Conservation (phyloP, 1,140 invertebrate species). For the Psix sp. region DNA sequence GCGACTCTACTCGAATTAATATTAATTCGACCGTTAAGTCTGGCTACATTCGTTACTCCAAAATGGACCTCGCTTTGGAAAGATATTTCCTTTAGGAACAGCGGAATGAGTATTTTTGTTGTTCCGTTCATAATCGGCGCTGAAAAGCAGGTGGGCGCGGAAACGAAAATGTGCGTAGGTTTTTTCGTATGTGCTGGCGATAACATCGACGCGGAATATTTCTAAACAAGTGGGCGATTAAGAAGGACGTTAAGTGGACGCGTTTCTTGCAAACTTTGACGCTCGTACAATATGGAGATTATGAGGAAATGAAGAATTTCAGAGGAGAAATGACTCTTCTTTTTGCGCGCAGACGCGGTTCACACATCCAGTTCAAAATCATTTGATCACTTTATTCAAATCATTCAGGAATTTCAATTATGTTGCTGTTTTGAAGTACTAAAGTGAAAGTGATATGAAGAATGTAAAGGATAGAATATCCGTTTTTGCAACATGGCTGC, state of each 20-base stretch:
- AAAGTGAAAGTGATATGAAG: too few relatives aligned
- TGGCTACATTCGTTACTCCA: constrained; percentile 45
- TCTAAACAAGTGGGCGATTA: constrained; percentile 52
- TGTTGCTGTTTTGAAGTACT: too few relatives aligned
- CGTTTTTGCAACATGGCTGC: too few relatives aligned
- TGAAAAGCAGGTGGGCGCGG: constrained; percentile 25
- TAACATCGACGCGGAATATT: constrained; percentile 43
- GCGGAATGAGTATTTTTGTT: constrained; percentile 39
- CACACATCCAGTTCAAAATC: too few relatives aligned
- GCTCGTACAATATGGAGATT: constrained; percentile 19
- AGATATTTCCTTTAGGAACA: constrained; percentile 6
- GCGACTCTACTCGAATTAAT: constrained; percentile 27
- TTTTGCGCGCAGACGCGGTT: too few relatives aligned
- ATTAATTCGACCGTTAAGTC: constrained; percentile 28
- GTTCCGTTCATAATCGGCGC: constrained; percentile 14
- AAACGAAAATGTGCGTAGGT: constrained; percentile 51
- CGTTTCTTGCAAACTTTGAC: constrained; percentile 14
- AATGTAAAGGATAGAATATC: too few relatives aligned
- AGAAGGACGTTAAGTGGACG: constrained; percentile 41
- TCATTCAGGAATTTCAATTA: too few relatives aligned
- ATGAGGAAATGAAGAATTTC: constrained; percentile 2
- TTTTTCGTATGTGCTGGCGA: constrained; percentile 48
- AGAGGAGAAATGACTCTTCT: neutral
- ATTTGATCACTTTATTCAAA: too few relatives aligned
- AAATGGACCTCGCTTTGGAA: constrained; percentile 14